phyloP scores from a whole-genome alignment of 2,797 vertebrate species.

The Natrix natrix region DNA sequence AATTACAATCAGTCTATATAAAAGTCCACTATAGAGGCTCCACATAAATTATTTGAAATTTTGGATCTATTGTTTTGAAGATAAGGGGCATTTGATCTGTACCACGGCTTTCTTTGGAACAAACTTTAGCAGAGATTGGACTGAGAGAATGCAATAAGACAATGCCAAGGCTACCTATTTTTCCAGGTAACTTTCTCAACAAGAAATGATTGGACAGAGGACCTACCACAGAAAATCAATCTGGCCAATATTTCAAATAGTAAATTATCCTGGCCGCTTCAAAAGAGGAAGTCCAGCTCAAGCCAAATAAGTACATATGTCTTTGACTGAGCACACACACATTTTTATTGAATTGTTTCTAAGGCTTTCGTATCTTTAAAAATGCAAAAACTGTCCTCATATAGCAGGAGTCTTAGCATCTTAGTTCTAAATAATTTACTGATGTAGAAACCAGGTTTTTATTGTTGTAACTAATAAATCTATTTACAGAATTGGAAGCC shows the following conservation, averaged over 20 bases:
- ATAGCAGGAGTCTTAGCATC: background rate
- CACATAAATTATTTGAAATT: background rate
- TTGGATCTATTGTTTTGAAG: background rate
- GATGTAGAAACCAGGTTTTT: background rate
- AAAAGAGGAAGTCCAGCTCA: background rate
- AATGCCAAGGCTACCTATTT: background rate
- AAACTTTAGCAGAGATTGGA: background rate
- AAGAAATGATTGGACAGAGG: background rate
- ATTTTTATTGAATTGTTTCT: background rate
- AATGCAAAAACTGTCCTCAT: background rate
- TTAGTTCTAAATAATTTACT: background rate
- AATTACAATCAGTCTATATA: background rate
- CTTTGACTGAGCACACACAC: background rate
- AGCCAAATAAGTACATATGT: background rate
- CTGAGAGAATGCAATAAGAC: background rate
- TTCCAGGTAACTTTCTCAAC: background rate
- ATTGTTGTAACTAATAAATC: background rate
- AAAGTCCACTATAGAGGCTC: background rate
- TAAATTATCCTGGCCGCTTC: background rate
- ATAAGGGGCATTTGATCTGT: background rate
- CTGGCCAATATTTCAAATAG: background rate
- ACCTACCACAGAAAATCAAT: background rate
- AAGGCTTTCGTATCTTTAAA: background rate
- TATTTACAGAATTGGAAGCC: background rate
- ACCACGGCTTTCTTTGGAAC: background rate